A percentile compares a stretch with the other conserved stretches of the same genome.
These are phyloP conservation scores for Drosophila equinoxialis DNA, from an alignment of 1,140 invertebrate species.

Conservation along the genomic window DNA sequence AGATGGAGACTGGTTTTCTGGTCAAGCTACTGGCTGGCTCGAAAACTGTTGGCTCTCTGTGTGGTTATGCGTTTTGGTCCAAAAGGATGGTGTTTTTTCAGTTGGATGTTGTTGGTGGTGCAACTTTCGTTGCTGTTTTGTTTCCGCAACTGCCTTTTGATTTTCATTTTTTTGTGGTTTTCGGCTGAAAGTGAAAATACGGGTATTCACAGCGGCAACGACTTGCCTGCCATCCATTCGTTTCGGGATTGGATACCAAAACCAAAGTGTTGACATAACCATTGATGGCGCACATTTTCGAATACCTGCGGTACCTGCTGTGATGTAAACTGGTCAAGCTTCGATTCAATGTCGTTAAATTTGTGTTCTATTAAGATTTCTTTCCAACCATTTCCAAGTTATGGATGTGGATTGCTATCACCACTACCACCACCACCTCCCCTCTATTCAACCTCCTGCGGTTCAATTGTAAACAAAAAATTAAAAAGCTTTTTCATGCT, in stretches of 20 bases:
- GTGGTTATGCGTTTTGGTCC: conserved; percentile 54
- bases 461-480: conserved; percentile 23
- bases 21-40: conserved; percentile 17
- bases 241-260: conserved; percentile 1
- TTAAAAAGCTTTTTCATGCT: conserved; percentile 53
- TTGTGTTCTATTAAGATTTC: conserved; percentile 15
- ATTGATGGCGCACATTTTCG: conserved; percentile 38
- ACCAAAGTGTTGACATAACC: conserved; percentile 63
- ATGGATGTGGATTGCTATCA: background rate
- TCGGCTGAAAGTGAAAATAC: conserved; percentile 71
- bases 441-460: too few species aligned
- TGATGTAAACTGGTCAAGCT: conserved; percentile 51
- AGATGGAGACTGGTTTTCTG: conserved; percentile 63
- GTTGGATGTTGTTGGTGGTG: conserved; percentile 40
- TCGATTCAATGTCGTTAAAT: conserved; percentile 28
- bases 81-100: conserved; percentile 67
- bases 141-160: conserved; percentile 71
- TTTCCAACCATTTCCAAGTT: background rate
- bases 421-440: too few species aligned
- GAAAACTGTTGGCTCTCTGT: background rate
- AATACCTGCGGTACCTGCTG: conserved; percentile 22
- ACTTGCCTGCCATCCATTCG: conserved; percentile 45
- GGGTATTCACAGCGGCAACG: conserved; percentile 49
- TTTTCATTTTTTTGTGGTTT: conserved; percentile 45
- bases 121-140: conserved; percentile 71